Base-by-base conservation (phyloP, 2,113 vertebrate species). In the Herpetotheres cachinnans region DNA sequence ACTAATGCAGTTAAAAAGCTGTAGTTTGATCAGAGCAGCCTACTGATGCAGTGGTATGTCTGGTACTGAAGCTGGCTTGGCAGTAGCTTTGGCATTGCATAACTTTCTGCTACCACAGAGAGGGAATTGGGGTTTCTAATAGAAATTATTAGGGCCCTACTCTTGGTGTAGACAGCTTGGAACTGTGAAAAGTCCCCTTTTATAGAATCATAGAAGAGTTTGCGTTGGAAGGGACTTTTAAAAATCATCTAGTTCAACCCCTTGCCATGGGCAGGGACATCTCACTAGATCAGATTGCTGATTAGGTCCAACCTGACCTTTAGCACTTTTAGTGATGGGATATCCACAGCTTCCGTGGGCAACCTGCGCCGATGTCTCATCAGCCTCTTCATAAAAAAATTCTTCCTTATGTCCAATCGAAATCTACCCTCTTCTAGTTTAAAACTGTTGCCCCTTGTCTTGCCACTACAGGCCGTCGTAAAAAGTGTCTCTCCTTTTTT, bases 41-140 rank as follows among this genome's bases (percentile, higher is more conserved):
- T 66, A 18, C 30, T 86, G 26, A 42, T 20, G 0, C 13, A 29
- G 19, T 52, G n/a, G 4, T 58, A 9, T 0, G 0, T 67, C 27
- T 76, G 32, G 22, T 49, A 42, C 16, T 72, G 52, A 78, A 82
- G 65, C 42, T 88, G 32, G 8, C 32, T 62, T 66, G 61, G 14
- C 34, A 34, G 5, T 44, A 63, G 13, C 25, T 83, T 93, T 93
- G 47, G 3, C n/a, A 16, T n/a, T 77, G 11, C 2, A 0, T n/a
- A 73, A 29, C 11, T 81, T 86, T 59, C 16, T 83, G 2, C 13
- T 77, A 17, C 54, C 7, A 61, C 26, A 38, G 36, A 62, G 13
- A 46, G 26, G 9, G 17, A 78, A 13, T 56, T 0, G 0, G 44
- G 2, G 4, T 70, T 89, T 70, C 36, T 9, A 3, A 7, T 62